Conservation (phyloP, 2,888 invertebrate species). For the Gortyna flavago region DNA sequence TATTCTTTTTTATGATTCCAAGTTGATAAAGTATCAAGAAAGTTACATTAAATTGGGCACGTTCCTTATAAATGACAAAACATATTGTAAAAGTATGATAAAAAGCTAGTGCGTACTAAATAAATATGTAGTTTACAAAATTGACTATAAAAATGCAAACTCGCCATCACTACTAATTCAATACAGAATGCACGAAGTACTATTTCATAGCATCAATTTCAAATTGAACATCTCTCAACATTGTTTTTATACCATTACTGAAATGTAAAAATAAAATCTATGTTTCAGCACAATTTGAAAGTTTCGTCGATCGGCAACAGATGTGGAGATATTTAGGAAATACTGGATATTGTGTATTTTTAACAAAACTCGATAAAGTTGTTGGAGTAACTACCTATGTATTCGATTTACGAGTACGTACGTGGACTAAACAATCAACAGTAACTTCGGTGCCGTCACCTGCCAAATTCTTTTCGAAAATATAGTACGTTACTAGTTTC, state of each 20-base stretch:
- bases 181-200: slow-evolving; percentile 44
- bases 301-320: slow-evolving; percentile 65
- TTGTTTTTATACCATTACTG: slow-evolving; percentile 63
- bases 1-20: neutral
- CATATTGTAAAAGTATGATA: too few species aligned
- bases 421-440: slow-evolving; percentile 31
- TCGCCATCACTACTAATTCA: slow-evolving; percentile 19
- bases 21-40: neutral
- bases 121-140: slow-evolving; percentile 10
- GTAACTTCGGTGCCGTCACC: slow-evolving; percentile 19
- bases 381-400: neutral
- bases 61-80: neutral
- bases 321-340: slow-evolving; percentile 67
- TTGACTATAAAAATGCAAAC: slow-evolving; percentile 20
- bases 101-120: neutral
- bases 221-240: slow-evolving; percentile 52
- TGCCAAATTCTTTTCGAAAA: slow-evolving; percentile 27
- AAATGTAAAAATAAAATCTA: slow-evolving; percentile 68
- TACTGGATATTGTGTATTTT: slow-evolving; percentile 41
- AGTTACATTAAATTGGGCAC: neutral
- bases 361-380: slow-evolving; percentile 48
- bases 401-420: slow-evolving; percentile 31
- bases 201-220: slow-evolving; percentile 54
- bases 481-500: neutral
- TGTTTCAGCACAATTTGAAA: slow-evolving; percentile 65